Evolutionary conservation across 2,888 invertebrate genomes (phyloP).

Genomic region (Platycheirus rosarum): DNA sequence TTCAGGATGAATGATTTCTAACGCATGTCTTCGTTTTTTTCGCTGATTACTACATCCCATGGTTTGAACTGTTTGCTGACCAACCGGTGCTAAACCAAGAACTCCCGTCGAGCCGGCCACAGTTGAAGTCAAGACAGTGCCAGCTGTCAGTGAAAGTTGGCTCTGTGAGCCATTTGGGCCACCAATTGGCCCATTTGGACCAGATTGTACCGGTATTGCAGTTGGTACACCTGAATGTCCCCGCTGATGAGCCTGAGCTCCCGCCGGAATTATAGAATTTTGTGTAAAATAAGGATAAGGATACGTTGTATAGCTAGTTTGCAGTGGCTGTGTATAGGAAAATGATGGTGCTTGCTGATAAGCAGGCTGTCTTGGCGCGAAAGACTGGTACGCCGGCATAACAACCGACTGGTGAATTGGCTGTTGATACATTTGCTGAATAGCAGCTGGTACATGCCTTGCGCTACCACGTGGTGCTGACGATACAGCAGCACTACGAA

Average conservation of each 20-base stretch:
- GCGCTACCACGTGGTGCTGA: constrained; percentile 77
- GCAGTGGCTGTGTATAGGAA: constrained; percentile 77
- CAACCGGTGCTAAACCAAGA: constrained; percentile 80
- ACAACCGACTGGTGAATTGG: constrained; percentile 79
- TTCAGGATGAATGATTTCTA: constrained; percentile 83
- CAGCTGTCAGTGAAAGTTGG: constrained; percentile 76
- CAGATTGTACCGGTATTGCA: constrained; percentile 78
- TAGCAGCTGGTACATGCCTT: constrained; percentile 77
- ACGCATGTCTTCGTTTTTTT: constrained; percentile 80
- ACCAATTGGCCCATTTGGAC: constrained; percentile 78
- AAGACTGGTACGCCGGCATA: constrained; percentile 77
- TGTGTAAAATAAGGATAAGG: constrained; percentile 68
- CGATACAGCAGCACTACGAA: constrained; percentile 77
- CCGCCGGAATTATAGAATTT: constrained; percentile 76
- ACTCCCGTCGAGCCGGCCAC: constrained; percentile 83
- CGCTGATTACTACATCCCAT: constrained; percentile 69
- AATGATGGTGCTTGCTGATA: constrained; percentile 77
- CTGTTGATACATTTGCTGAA: constrained; percentile 78
- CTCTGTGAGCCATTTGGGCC: constrained; percentile 78
- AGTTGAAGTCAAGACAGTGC: constrained; percentile 76
- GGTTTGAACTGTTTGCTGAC: constrained; percentile 60
- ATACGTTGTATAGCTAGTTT: constrained; percentile 67
- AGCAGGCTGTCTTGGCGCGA: constrained; percentile 77
- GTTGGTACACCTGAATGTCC: constrained; percentile 78
- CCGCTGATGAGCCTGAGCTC: constrained; percentile 76